Evolutionary conservation across 2,888 invertebrate genomes (phyloP).

Genomic region (Entomobrya proxima): DNA sequence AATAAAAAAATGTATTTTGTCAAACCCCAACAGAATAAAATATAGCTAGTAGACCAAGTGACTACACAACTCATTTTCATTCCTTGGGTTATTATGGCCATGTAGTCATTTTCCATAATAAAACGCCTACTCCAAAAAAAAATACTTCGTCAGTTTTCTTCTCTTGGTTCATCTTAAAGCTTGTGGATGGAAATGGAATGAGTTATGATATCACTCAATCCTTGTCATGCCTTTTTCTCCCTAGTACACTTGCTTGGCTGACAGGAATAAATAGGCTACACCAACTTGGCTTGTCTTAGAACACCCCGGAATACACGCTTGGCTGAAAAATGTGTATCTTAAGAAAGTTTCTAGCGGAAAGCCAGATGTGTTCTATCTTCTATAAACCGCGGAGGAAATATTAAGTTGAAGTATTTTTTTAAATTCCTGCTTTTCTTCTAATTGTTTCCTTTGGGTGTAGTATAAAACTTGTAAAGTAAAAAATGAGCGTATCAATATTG

Average conservation of each 20-base stretch:
- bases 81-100: not conserved
- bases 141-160: too few relatives aligned
- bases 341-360: too few relatives aligned
- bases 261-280: conserved; percentile 11
- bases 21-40: not conserved
- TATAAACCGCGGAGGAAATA: too few relatives aligned
- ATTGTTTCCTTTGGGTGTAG: conserved; percentile 73
- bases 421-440: conserved; percentile 55
- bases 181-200: too few relatives aligned
- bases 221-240: conserved; percentile 10
- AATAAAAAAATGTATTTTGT: not conserved
- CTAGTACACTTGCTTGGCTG: not conserved
- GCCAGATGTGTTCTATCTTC: too few relatives aligned
- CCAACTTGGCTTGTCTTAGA: conserved; percentile 34
- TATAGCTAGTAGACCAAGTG: not conserved
- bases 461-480: conserved; percentile 60
- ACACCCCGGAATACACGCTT: too few relatives aligned
- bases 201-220: conserved; percentile 34
- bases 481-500: not conserved
- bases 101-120: not conserved
- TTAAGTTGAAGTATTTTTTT: too few relatives aligned
- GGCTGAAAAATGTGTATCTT: too few relatives aligned
- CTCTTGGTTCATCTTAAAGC: too few relatives aligned
- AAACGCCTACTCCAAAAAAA: too few relatives aligned
- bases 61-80: not conserved